Conservation (phyloP, 2,113 vertebrate genomes). For the Heloderma charlesbogerti region DNA sequence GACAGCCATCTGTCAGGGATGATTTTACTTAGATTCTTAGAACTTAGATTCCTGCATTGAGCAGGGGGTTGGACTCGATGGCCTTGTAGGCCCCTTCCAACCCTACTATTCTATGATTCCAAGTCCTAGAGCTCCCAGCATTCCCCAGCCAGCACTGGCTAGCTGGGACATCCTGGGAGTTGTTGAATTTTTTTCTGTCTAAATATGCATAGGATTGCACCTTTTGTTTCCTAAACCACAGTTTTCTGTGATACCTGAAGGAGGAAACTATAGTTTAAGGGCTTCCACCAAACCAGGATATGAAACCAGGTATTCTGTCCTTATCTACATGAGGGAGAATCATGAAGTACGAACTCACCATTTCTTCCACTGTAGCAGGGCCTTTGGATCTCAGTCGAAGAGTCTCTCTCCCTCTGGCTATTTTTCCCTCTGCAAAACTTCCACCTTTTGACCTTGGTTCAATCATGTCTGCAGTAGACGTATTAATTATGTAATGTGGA, state of each 20-base stretch:
- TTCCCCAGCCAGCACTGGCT: too few relatives aligned
- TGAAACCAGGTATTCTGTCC: not conserved
- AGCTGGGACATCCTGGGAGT: too few relatives aligned
- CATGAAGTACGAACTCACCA: constrained; percentile 76
- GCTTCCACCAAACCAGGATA: not conserved
- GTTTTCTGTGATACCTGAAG: not conserved
- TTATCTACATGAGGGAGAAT: not conserved
- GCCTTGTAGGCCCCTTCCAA: too few relatives aligned
- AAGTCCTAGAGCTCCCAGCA: too few relatives aligned
- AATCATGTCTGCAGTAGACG: constrained; percentile 85
- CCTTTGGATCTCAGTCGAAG: constrained; percentile 91
- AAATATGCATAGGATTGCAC: not conserved
- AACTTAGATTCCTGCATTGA: too few relatives aligned
- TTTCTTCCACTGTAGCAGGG: constrained; percentile 90
- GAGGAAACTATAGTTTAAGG: not conserved
- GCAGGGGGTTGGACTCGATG: too few relatives aligned
- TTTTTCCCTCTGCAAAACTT: constrained; percentile 79
- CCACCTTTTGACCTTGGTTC: constrained; percentile 86
- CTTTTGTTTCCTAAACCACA: not conserved
- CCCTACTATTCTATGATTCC: too few relatives aligned
- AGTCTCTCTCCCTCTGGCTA: constrained; percentile 85
- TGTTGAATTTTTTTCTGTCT: too few relatives aligned
- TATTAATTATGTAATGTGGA: not conserved
- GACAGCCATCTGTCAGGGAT: too few relatives aligned
- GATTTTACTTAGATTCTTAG: too few relatives aligned